Evolutionary conservation across 2,888 invertebrate species (phyloP).

Genomic region (Stratiomys singularior): DNA sequence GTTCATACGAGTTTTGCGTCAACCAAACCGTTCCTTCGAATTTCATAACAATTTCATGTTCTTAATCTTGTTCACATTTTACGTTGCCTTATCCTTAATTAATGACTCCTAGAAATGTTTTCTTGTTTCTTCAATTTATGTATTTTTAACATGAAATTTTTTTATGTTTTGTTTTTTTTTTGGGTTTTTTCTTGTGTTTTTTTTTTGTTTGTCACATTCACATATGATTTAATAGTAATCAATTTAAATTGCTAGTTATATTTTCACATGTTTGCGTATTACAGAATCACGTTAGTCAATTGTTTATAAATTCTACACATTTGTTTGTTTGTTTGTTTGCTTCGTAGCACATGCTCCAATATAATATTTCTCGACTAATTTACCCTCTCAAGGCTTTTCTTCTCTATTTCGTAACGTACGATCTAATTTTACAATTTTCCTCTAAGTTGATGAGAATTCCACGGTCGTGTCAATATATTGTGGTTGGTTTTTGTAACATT

Average conservation of each 20-base stretch:
- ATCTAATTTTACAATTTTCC: not conserved
- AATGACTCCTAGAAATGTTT: conserved; percentile 30
- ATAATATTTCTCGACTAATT: too few species aligned
- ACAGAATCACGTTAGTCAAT: too few species aligned
- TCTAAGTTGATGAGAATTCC: not conserved
- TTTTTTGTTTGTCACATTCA: not conserved
- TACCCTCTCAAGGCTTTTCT: too few species aligned
- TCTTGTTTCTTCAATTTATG: not conserved
- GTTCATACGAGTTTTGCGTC: too few species aligned
- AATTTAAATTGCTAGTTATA: not conserved
- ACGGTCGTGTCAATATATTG: too few species aligned
- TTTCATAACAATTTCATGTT: conserved; percentile 12
- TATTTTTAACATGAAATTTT: not conserved
- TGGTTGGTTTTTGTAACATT: not conserved
- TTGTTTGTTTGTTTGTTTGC: too few species aligned
- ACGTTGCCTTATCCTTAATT: conserved; percentile 10
- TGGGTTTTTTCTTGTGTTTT: not conserved
- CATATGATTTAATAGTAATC: not conserved
- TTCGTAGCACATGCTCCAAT: too few species aligned
- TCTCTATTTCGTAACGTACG: not conserved
- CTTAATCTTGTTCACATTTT: conserved; percentile 20
- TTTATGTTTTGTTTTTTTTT: not conserved
- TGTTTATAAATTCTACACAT: too few species aligned
- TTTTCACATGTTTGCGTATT: too few species aligned
- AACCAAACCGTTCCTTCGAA: not conserved